Percentiles rank a stretch among this genome's conserved stretches.
These are phyloP conservation scores for Tigriopus californicus DNA, from an alignment of 2,888 invertebrate species.

Conservation along the genomic window DNA sequence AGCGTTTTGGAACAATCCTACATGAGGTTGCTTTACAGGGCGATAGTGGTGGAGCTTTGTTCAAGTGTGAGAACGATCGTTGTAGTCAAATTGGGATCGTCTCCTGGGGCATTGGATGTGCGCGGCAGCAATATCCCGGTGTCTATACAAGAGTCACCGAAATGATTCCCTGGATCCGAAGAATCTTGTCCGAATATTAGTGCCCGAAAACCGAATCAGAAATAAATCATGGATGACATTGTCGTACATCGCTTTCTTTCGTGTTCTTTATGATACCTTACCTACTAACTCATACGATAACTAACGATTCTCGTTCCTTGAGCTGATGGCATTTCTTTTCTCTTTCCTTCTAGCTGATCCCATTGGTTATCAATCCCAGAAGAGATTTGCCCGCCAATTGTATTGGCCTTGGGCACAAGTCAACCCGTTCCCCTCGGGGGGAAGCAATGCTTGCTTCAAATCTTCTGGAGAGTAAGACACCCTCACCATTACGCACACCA, in stretches of 20 bases:
- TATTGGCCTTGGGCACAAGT: too few relatives aligned
- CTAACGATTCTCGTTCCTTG: too few relatives aligned
- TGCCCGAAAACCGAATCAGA: not conserved
- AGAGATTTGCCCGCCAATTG: too few relatives aligned
- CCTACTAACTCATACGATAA: not conserved
- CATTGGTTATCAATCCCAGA: too few relatives aligned
- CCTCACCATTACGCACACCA: not conserved
- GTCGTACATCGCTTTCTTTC: not conserved
- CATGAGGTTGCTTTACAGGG: slow-evolving; percentile 37
- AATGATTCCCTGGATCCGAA: slow-evolving; percentile 66
- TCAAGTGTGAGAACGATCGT: slow-evolving; percentile 47
- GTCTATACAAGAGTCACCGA: slow-evolving; percentile 68
- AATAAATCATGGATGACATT: not conserved
- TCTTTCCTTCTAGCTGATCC: too few relatives aligned
- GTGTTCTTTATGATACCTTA: not conserved
- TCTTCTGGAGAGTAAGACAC: too few relatives aligned
- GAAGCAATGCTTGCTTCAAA: too few relatives aligned
- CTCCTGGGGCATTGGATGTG: slow-evolving; percentile 80
- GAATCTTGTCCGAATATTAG: slow-evolving; percentile 34
- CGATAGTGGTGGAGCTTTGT: slow-evolving; percentile 70
- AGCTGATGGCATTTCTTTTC: not conserved
- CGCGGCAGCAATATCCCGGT: slow-evolving; percentile 74
- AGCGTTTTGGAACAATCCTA: not conserved
- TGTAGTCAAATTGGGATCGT: slow-evolving; percentile 73
- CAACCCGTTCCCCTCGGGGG: too few relatives aligned